Conservation (phyloP, 2,888 invertebrate species). For the Eupithecia subfuscata region DNA sequence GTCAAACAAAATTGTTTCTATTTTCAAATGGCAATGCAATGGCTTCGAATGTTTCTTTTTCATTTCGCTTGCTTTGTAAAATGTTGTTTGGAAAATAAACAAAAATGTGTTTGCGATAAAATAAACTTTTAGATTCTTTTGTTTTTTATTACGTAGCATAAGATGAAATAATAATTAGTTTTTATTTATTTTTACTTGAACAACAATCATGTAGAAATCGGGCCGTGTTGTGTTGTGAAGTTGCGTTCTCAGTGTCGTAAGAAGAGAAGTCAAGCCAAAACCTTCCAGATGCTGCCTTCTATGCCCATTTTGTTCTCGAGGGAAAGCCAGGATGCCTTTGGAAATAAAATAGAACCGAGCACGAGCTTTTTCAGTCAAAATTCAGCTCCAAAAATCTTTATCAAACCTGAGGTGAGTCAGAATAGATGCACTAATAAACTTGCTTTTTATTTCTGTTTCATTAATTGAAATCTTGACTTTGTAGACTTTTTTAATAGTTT, state of each 20-base stretch:
- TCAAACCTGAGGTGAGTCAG: constrained; percentile 70
- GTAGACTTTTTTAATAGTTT: constrained; percentile 10
- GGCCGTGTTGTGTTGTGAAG: constrained; percentile 55
- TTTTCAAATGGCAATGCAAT: constrained; percentile 14
- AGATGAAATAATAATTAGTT: constrained; percentile 48
- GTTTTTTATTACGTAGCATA: constrained; percentile 42
- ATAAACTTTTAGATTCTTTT: constrained; percentile 51
- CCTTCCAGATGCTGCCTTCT: constrained; percentile 80
- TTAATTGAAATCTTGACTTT: constrained; percentile 19
- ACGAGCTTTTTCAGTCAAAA: constrained; percentile 72
- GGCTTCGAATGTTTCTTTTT: constrained; percentile 19
- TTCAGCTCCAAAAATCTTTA: constrained; percentile 60
- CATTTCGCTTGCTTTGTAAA: constrained; percentile 13
- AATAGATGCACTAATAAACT: constrained; percentile 46
- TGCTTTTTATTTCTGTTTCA: constrained; percentile 40
- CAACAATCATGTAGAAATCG: constrained; percentile 58
- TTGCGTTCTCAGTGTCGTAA: constrained; percentile 35
- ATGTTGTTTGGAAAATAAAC: constrained; percentile 20
- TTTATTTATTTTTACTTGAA: constrained; percentile 48
- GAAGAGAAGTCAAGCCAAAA: constrained; percentile 40
- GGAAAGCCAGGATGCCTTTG: constrained; percentile 80
- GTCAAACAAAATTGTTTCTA: constrained; percentile 53
- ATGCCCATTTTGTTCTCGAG: constrained; percentile 79
- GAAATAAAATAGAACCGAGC: constrained; percentile 76
- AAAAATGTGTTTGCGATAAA: constrained; percentile 58